Percentiles rank a stretch among this genome's conserved stretches.
Evolutionary conservation across 2,113 vertebrate species (phyloP).

Genomic region (Serinus canaria): DNA sequence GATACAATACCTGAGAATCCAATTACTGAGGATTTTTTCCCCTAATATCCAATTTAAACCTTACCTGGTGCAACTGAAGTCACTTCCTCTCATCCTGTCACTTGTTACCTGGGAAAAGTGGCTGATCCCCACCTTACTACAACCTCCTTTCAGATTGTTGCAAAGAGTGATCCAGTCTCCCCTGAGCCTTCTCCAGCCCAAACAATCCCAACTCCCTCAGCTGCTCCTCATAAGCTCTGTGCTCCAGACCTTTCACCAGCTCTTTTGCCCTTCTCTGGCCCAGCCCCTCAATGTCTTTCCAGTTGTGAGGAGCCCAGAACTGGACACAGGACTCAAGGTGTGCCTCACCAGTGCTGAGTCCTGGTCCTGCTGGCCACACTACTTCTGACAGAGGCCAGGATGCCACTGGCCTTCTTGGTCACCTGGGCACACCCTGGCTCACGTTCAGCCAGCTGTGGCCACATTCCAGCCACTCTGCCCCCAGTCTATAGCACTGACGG

Average conservation of each 20-base stretch:
- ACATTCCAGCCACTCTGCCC: neutral
- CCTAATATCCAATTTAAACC: neutral
- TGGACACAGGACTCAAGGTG: neutral
- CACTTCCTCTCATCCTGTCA: neutral
- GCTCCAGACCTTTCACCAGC: neutral
- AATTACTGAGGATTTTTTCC: neutral
- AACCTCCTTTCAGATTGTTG: neutral
- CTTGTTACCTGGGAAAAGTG: neutral
- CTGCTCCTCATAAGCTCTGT: neutral
- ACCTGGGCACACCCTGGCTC: neutral
- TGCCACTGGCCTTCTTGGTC: neutral
- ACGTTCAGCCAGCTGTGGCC: neutral
- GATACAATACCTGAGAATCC: neutral
- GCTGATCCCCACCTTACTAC: neutral
- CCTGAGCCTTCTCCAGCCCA: neutral
- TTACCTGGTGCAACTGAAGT: neutral
- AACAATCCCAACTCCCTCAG: neutral
- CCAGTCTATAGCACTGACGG: neutral
- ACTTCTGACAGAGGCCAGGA: neutral
- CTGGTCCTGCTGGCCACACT: neutral
- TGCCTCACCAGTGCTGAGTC: rapidly evolving
- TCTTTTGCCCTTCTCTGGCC: rapidly evolving
- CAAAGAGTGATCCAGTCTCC: neutral
- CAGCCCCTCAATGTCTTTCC: neutral
- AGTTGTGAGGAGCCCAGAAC: neutral